These are phyloP conservation scores for Corythaeola cristata DNA, from an alignment of 2,113 vertebrate genomes.

Conservation along the genomic window DNA sequence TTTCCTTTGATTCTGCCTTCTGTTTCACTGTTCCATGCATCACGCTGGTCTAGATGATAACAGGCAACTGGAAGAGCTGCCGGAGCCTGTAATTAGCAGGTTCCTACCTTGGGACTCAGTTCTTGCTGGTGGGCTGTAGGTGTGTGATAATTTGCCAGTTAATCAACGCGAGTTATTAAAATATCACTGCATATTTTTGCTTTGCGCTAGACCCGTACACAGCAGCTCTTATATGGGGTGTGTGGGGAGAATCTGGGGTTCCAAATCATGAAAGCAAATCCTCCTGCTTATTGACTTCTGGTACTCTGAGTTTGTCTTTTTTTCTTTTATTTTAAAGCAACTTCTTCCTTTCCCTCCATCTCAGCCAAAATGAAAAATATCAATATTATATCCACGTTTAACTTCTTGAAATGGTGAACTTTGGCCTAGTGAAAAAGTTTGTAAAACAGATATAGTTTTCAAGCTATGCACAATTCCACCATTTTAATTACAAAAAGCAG, in stretches of 20 bases:
- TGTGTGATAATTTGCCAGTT: conserved; percentile 30
- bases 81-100: conserved; percentile 23
- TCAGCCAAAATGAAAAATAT: neutral
- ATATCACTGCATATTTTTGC: conserved; percentile 1
- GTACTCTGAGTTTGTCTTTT: neutral
- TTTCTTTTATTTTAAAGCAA: neutral
- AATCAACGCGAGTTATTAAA: conserved; percentile 66
- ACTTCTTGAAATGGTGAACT: neutral
- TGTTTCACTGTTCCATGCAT: neutral
- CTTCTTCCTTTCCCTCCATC: neutral
- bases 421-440: neutral
- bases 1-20: conserved; percentile 54
- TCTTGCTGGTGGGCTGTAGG: conserved; percentile 50
- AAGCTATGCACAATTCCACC: neutral
- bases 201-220: neutral
- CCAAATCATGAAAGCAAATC: neutral
- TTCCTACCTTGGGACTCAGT: conserved; percentile 23
- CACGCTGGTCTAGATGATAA: conserved; percentile 20
- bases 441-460: neutral
- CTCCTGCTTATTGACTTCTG: neutral
- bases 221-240: neutral
- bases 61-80: conserved; percentile 39
- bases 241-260: neutral
- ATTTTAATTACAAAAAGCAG: neutral
- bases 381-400: neutral